Base-by-base conservation (phyloP, 2,113 vertebrate species). In the Bothrops jararaca region DNA sequence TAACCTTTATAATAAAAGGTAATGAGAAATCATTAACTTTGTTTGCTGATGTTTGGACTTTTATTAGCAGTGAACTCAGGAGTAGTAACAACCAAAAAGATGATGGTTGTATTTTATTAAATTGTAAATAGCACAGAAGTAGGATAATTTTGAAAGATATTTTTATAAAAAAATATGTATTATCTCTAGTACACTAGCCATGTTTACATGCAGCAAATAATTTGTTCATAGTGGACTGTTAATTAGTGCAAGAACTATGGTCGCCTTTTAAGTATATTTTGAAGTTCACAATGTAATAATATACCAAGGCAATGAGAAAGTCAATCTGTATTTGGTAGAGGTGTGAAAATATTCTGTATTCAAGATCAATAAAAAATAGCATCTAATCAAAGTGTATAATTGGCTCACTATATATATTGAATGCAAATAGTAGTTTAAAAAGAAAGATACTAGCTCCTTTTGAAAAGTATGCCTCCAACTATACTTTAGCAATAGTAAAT, bases 121-220 rank as follows among this genome's bases (percentile, higher is more conserved):
- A 97, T 96, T 98, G 98, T 98, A 97, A 97, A 97, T 96, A 96
- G 97, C 97, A 97, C 97, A 98, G 56, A 97, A 97, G 97, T 97
- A 97, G 97, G 97, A 96, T 97, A 97, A 97, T 96, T 97, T 98
- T 95, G 97, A 98, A 98, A 97, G 96, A 95, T 98, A 98, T 98
- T 98, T 98, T 98, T 98, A 94, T 97, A 98, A 13, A 97, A 97
- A 97, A 97, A 97, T 96, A 97, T 97, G 97, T 98, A 98, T 98
- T 98, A 97, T 97, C 97, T 98, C 96, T 96, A 97, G 96, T 80
- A 86, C 50, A 8, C 96, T 98, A 98, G 97, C 98, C 98, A 98
- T 98, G 98, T 98, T 98, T 98, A 98, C 98, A 98, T 98, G 98
- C 97, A 97, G 97, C 97, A 98, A 97, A 93, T 97, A 96, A 95